Percentiles rank a stretch among this genome's conserved stretches.
Conservation (phyloP, 2,113 vertebrate genomes). For the Promerops cafer region DNA sequence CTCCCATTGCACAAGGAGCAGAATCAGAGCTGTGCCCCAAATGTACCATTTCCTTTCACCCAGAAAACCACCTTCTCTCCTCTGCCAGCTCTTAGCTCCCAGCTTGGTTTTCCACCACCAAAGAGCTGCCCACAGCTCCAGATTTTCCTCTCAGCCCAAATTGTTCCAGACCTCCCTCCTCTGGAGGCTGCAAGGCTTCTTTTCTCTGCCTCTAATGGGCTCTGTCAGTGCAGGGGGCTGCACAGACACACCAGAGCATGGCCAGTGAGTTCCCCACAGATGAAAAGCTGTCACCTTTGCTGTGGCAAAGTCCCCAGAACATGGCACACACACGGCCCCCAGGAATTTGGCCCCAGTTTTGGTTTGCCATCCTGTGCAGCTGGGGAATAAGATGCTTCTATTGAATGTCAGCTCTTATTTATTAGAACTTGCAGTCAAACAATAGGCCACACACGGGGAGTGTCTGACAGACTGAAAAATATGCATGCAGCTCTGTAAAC, state of each 20-base stretch:
- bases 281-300: slow-evolving; percentile 2
- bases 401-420: slow-evolving; percentile 59
- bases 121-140: background rate
- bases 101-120: background rate
- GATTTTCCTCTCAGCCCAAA: background rate
- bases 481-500: background rate
- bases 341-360: background rate
- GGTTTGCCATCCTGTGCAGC: background rate
- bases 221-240: background rate
- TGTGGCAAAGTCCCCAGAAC: background rate
- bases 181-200: background rate
- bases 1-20: background rate
- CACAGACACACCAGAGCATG: background rate
- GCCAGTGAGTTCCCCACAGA: background rate
- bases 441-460: slow-evolving; percentile 63
- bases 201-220: background rate
- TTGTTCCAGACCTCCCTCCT: background rate
- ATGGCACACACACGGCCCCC: fast-evolving
- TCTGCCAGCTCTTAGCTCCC: background rate
- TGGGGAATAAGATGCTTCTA: slow-evolving; percentile 29
- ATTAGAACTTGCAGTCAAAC: slow-evolving; percentile 55
- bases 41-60: background rate
- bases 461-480: background rate
- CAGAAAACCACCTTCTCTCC: background rate
- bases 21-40: background rate